Base-by-base conservation (phyloP, 2,888 invertebrate genomes). In the Auanema freiburgensis region DNA sequence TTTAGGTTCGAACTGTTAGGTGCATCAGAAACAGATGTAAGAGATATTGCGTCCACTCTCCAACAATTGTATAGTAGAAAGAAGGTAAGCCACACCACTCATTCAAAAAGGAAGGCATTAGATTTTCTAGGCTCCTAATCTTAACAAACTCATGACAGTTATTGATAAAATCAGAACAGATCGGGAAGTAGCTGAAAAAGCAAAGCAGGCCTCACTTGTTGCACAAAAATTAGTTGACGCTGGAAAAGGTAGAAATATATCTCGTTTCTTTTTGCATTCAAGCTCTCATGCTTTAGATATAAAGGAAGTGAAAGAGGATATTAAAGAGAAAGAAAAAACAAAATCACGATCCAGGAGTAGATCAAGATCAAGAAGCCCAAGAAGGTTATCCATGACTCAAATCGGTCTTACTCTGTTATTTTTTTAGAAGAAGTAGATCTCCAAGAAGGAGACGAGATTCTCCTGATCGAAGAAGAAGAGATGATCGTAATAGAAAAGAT, bases 1-100 rank as follows among this genome's bases (percentile, higher is more conserved):
- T 23, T n/a, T 18, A 64, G 63, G 60, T 79, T 73, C 57, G 83
- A 83, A 58, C 66, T 79, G 6, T 83, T 80, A 63, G 80, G 79
- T 55, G 79, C 78, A 12, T 74, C 69, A 10, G 79, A 80, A 42
- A 54, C 74, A 23, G 80, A 81, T 23, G 72, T 83, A 24, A 57
- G 71, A 21, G 66, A 70, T 8, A 81, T 83, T 40, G 67, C 79
- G 3, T 41, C 63, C 12, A 72, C 73, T 42, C 70, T 83, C 2
- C 51, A 77, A 21, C 52, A 60, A n/a, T 55, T 81, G 41, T 83
- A 83, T 57, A 57, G 64, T 8, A 67, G 75, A 44, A 71, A 57
- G 49, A 68, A 70, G 59, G 79, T 79, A 14, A 21, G 54, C 24
- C n/a, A n/a, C n/a, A n/a, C n/a, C n/a, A n/a, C n/a, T n/a, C n/a